Conservation (phyloP, 2,113 vertebrate genomes). For the Butorides virescens region DNA sequence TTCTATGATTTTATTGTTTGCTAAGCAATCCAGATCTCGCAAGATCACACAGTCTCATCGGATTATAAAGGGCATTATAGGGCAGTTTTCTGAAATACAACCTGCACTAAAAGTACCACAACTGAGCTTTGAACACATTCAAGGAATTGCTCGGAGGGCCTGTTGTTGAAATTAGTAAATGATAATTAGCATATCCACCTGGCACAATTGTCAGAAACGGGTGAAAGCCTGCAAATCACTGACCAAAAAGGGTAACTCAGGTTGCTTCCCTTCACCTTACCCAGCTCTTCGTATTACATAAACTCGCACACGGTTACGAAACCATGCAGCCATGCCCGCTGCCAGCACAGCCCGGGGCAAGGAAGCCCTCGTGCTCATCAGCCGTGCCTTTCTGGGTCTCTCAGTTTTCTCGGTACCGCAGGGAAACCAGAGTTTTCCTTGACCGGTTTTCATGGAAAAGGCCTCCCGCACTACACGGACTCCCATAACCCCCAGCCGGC, state of each 20-base stretch:
- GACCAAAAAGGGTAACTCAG: background rate
- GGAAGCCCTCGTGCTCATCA: background rate
- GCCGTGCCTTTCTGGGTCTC: background rate
- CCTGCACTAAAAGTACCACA: background rate
- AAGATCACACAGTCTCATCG: accelerated
- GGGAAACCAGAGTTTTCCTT: background rate
- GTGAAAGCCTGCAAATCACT: background rate
- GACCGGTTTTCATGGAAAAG: background rate
- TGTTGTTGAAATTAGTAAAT: background rate
- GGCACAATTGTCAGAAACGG: background rate
- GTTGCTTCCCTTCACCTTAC: background rate
- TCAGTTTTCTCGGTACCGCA: accelerated
- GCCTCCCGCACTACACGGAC: accelerated
- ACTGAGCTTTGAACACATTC: background rate
- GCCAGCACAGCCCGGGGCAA: background rate
- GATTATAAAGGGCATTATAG: background rate
- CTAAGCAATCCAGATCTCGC: background rate
- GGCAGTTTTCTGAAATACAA: background rate
- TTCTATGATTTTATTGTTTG: background rate
- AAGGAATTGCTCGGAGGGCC: background rate
- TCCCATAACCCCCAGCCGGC: accelerated
- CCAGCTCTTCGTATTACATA: background rate
- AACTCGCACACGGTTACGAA: background rate
- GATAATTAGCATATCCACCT: background rate
- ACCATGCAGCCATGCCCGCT: background rate